Evolutionary conservation across 53 echinoderm and acorn worm genomes (phyloP), one percentile per base, ranked within the genome.

Genomic region (Temnopleurus reevesii): DNA sequence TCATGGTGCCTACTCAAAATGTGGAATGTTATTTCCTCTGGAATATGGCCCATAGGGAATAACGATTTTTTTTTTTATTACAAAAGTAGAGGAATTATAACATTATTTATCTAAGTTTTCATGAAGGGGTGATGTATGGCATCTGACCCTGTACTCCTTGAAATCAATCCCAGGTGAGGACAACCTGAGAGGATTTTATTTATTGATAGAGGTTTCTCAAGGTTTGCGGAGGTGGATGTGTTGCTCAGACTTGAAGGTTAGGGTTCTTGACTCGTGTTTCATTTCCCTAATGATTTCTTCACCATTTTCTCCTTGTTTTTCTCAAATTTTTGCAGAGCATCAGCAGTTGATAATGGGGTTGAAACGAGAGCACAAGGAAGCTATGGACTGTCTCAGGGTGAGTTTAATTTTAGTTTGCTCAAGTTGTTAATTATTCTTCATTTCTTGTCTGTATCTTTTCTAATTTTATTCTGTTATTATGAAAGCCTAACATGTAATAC

Each of bases 281-380:
- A 59, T 36, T 55, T 53, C 55, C 55, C 54, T 21, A 23, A 13
- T 34, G 53, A 83, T 27, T 24, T 7, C 12, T 23, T 87, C 26
- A 28, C 29, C 10, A 45, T 65, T 49, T 63, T 33, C 71, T 63
- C 13, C 65, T 83, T 51, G 35, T 55, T 76, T 89, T 28, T 79
- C 81, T 65, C 63, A 60, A 18, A 57, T 35, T 46, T 90, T 89
- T 19, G 29, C 84, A 97, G 97, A 97, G 46, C 97, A 95, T 34
- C 97, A 97, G 91, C 92, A 91, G 63, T 77, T 85, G 45, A 76
- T 97, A 41, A 93, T 97, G 94, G 94, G 97, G 21, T 54, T 97
- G 89, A 94, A 97, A 77, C 90, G 89, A 63, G 90, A 95, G 29
- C 94, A 97, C 44, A 89, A 91, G 43, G 86, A 80, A 9, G 38